phyloP scores from a whole-genome alignment of 2,888 invertebrate genomes.

The Oxytorus armatus region DNA sequence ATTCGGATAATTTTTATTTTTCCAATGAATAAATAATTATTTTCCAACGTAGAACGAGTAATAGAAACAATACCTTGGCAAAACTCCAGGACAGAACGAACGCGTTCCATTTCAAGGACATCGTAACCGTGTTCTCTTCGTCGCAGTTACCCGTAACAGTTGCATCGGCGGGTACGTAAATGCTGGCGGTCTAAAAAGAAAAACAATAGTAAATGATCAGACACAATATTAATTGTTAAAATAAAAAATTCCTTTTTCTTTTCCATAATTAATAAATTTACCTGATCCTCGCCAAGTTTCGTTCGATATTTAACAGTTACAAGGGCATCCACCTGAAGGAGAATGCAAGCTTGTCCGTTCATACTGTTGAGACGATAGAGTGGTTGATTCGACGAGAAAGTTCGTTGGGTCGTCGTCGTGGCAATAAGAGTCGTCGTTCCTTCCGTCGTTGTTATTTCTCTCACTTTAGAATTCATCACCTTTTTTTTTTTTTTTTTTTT shows the following conservation, averaged over 20 bases:
- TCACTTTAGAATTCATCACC: conserved; percentile 74
- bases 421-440: conserved; percentile 84
- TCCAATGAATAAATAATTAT: not conserved
- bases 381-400: conserved; percentile 79
- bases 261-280: conserved; percentile 70
- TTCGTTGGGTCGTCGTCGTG: conserved; percentile 83
- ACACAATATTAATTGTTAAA: not conserved
- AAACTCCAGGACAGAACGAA: conserved; percentile 91
- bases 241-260: not conserved
- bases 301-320: conserved; percentile 89
- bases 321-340: conserved; percentile 91
- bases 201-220: conserved; percentile 23
- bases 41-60: no score
- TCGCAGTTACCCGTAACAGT: conserved; percentile 91
- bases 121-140: conserved; percentile 89
- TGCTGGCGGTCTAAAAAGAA: conserved; percentile 88
- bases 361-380: conserved; percentile 89
- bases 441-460: conserved; percentile 78
- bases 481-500: conserved; percentile 62
- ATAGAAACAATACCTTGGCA: conserved; percentile 89
- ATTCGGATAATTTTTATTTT: not conserved
- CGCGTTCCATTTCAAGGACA: conserved; percentile 91
- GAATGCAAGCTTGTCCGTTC: conserved; percentile 91
- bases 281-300: conserved; percentile 87
- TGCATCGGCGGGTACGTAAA: conserved; percentile 91